Percentiles rank a stretch among this genome's conserved stretches.
Evolutionary conservation across 2,888 invertebrate genomes (phyloP).

Genomic region (Nomada lathburiana): DNA sequence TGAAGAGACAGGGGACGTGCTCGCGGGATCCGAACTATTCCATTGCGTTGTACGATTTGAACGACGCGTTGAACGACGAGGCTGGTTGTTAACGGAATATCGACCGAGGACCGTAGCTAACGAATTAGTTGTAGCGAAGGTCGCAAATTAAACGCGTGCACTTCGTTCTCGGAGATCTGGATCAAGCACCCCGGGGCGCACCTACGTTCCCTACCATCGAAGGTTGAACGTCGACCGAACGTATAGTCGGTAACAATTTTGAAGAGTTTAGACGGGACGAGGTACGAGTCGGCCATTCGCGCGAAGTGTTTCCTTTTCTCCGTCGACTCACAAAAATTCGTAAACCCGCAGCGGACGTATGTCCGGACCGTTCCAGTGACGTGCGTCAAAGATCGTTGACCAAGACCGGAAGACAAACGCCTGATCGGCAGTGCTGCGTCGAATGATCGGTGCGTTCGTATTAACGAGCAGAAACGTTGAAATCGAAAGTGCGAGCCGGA

Average conservation of each 20-base stretch:
- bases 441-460: conserved; percentile 16
- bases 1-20: conserved; percentile 34
- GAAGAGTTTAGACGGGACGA: neutral
- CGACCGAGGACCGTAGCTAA: conserved; percentile 65
- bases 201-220: neutral
- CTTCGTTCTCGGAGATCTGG: conserved; percentile 22
- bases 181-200: conserved; percentile 13
- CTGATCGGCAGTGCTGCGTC: neutral
- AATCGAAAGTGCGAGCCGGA: conserved; percentile 55
- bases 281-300: neutral
- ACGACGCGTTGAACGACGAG: conserved; percentile 38
- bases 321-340: neutral
- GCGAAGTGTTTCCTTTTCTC: conserved; percentile 2
- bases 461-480: conserved; percentile 44
- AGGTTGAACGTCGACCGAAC: neutral
- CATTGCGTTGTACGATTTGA: conserved; percentile 40
- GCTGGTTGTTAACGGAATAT: conserved; percentile 61
- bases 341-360: neutral
- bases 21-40: conserved; percentile 49
- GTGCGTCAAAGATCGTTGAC: neutral
- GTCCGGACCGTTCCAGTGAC: too few relatives aligned
- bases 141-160: conserved; percentile 57
- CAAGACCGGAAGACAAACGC: neutral
- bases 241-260: neutral
- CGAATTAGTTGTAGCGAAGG: conserved; percentile 70